Evolutionary conservation across 2,888 invertebrate genomes (phyloP).

Genomic region (Heliconius cydno): DNA sequence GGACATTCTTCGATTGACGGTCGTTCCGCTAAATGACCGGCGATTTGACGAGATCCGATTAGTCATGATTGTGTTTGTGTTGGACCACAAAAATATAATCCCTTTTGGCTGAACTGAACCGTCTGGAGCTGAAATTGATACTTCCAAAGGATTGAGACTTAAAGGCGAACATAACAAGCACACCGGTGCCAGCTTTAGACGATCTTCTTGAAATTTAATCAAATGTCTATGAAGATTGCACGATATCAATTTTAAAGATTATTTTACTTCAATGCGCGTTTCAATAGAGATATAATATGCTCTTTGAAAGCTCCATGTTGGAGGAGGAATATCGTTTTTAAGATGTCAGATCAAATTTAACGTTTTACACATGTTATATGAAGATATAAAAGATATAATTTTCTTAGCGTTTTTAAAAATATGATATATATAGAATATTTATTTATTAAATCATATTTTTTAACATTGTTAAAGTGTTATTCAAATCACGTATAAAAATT

Average conservation of each 20-base stretch:
- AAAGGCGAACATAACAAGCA: slow-evolving; percentile 70
- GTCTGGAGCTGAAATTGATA: slow-evolving; percentile 56
- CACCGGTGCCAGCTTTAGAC: slow-evolving; percentile 63
- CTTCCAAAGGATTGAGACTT: slow-evolving; percentile 74
- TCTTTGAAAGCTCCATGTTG: slow-evolving; percentile 24
- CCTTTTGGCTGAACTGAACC: slow-evolving; percentile 55
- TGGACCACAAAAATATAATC: slow-evolving; percentile 79
- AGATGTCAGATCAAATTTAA: not conserved
- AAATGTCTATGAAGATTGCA: slow-evolving; percentile 61
- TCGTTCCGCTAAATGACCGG: slow-evolving; percentile 79
- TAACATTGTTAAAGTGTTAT: not conserved
- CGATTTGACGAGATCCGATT: slow-evolving; percentile 81
- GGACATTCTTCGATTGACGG: slow-evolving; percentile 72
- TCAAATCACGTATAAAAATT: not conserved
- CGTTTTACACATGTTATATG: not conserved
- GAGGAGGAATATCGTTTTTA: slow-evolving; percentile 14
- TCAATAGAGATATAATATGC: slow-evolving; percentile 48
- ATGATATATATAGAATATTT: no score
- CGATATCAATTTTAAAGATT: slow-evolving; percentile 70
- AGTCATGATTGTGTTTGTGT: slow-evolving; percentile 81
- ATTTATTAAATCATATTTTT: no score
- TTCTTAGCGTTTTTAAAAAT: no score
- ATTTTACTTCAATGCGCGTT: slow-evolving; percentile 65
- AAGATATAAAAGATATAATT: not conserved
- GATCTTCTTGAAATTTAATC: slow-evolving; percentile 73